Evolutionary conservation across 2,113 vertebrate genomes (phyloP), one percentile per base, ranked within the genome.

Genomic region (Syngnathoides biaculeatus): DNA sequence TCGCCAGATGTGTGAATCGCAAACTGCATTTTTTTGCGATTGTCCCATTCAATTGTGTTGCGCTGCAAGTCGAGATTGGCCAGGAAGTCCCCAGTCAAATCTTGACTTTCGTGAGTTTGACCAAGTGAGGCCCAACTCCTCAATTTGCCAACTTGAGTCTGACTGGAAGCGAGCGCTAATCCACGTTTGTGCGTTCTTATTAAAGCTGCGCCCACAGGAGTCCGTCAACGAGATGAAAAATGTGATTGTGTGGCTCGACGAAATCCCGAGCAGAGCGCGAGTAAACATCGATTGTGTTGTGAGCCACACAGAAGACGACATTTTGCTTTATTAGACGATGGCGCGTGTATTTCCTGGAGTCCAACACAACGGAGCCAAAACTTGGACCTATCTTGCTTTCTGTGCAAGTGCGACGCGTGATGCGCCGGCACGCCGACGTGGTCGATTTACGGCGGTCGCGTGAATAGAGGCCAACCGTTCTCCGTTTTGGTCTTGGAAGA

Each of bases 211-310:
- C 35, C 57, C 30, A 10, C 17, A 40, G 19, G 35, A 40, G 58
- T 19, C 58, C 12, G 58, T 38, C 58, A 5, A 35, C 58, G 17
- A 60, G 19, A 39, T 60, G 58, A 60, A 60, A 60, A 39, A n/a
- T 60, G 30, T 5, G 52, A 55, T 26, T 9, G 19, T 26, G 52
- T 24, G 11, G 3, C 22, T n/a, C 20, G 56, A 38, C 35, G 56
- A 58, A 58, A 38, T 17, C 27, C 56, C 2, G 56, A 30, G 56
- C 27, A 20, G 56, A 58, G 56, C 26, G 56, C 3, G 30, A 35
- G 56, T 58, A 27, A 38, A 58, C 56, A 58, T 19, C 35, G 56
- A 58, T 58, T 39, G 19, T 60, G 58, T 39, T 39, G 56, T 58
- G 52, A 55, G 52, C 39, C 35, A 60, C 58, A 35, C 48, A 22